phyloP scores from a whole-genome alignment of 2,113 vertebrate genomes.

The Pardalotus punctatus region DNA sequence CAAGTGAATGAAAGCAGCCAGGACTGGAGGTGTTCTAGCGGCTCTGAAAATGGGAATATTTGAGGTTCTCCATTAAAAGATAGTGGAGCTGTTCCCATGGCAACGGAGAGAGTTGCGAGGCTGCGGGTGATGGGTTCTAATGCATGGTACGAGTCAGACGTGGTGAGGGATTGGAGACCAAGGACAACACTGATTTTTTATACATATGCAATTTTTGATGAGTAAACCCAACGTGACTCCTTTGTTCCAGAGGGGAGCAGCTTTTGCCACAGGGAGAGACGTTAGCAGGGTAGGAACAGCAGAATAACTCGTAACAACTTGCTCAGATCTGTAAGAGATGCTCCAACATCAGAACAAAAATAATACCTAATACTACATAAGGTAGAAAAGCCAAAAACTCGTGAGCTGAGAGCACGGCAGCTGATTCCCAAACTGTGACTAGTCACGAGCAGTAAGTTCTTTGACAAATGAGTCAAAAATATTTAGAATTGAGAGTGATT shows the following conservation, averaged over 20 bases:
- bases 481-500: background rate
- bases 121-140: background rate
- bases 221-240: conserved; percentile 7
- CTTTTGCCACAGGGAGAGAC: background rate
- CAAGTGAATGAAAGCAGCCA: background rate
- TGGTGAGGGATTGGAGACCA: background rate
- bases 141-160: background rate
- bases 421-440: background rate
- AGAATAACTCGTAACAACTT: background rate
- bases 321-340: background rate
- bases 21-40: background rate
- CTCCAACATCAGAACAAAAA: background rate
- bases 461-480: background rate
- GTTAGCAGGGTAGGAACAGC: background rate
- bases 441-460: background rate
- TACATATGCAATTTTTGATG: background rate
- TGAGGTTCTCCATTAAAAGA: background rate
- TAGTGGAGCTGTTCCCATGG: conserved; percentile 33
- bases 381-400: background rate
- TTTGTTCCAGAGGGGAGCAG: background rate
- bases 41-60: background rate
- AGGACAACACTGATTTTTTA: background rate
- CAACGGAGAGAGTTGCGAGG: conserved; percentile 53
- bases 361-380: rapidly evolving
- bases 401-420: rapidly evolving